Evolutionary conservation across 2,113 vertebrate genomes (phyloP).

Genomic region (Entelurus aequoreus): DNA sequence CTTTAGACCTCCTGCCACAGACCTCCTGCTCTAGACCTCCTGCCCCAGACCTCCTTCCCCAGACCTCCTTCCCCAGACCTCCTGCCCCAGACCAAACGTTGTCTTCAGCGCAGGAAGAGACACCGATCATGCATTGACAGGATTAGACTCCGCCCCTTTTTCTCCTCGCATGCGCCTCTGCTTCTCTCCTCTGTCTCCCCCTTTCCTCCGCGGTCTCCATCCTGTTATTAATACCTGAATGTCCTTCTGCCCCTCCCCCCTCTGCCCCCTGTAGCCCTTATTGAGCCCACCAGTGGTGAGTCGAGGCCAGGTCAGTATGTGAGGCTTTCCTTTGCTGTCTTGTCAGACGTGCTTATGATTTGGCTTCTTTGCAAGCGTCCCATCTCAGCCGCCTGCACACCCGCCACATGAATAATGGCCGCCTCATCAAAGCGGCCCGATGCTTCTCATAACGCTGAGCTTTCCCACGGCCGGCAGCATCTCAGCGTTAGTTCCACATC

Average conservation of each 20-base stretch:
- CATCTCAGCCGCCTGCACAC: constrained; percentile 36
- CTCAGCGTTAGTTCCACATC: constrained; percentile 54
- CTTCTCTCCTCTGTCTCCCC: constrained; percentile 37
- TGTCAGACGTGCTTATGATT: constrained; percentile 3
- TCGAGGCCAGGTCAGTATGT: constrained; percentile 99
- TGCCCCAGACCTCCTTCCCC: too few relatives aligned
- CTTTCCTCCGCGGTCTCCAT: constrained; percentile 64
- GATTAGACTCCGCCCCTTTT: constrained; percentile 57
- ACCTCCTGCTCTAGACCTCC: too few relatives aligned
- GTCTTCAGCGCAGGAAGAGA: constrained; percentile 1
- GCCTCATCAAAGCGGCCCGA: constrained; percentile 62
- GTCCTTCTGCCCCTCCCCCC: constrained; percentile 78
- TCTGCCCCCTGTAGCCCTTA: constrained; percentile 90
- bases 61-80: too few relatives aligned
- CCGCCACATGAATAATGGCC: constrained; percentile 45
- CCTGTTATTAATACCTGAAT: constrained; percentile 93
- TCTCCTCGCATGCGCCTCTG: constrained; percentile 60
- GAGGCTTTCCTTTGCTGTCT: constrained; percentile 53
- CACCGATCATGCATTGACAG: constrained; percentile 40
- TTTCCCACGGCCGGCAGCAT: constrained; percentile 36
- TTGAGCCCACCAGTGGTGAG: constrained; percentile 95
- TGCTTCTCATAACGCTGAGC: constrained; percentile 59
- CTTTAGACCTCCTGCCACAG: too few relatives aligned
- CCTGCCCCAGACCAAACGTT: too few relatives aligned
- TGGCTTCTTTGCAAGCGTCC: constrained; percentile 27